Percentiles rank a stretch among this genome's conserved stretches.
phyloP scores from a whole-genome alignment of 1,140 invertebrate species.

The Acyrthosiphon pisum region DNA sequence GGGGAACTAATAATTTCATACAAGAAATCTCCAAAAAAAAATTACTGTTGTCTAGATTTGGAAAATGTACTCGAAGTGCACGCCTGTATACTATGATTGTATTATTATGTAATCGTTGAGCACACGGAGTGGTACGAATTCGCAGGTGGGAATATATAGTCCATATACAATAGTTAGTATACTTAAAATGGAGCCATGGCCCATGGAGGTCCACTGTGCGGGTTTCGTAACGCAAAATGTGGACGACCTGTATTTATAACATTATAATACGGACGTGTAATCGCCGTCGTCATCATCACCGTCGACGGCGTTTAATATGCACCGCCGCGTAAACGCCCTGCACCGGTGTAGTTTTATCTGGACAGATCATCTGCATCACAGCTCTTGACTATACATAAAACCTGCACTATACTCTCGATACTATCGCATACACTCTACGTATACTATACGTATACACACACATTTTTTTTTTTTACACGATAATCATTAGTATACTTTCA shows the following conservation, averaged over 20 bases:
- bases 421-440: not conserved
- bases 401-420: not conserved
- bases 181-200: not conserved
- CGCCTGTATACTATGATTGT: too few relatives aligned
- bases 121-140: not conserved
- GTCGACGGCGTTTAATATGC: not conserved
- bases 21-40: not conserved
- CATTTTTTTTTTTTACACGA: conserved; percentile 29
- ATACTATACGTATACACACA: not conserved
- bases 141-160: not conserved
- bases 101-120: not conserved
- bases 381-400: not conserved
- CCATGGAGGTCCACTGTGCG: not conserved
- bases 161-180: not conserved
- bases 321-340: not conserved
- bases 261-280: not conserved
- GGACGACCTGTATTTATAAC: not conserved
- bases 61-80: not conserved
- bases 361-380: conserved; percentile 7
- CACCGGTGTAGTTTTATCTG: conserved; percentile 17
- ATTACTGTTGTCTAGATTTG: not conserved
- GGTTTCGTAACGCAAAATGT: not conserved
- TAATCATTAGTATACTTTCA: not conserved
- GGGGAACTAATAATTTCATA: too few relatives aligned
- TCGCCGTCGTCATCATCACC: not conserved